phyloP scores from a whole-genome alignment of 1,140 invertebrate genomes.

The Meloidogyne exigua region DNA sequence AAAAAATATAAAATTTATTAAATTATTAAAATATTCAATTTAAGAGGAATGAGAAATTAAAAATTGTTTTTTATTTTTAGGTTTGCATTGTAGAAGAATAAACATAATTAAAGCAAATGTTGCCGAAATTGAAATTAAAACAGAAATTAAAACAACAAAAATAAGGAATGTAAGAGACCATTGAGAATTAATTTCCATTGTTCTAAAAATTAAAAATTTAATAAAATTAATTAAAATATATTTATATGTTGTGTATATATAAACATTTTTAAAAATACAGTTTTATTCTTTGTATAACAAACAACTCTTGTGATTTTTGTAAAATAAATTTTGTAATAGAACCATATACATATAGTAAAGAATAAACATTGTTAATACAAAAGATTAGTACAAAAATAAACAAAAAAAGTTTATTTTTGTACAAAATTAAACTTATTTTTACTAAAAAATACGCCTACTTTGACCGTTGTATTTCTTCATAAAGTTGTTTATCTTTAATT shows the following conservation, averaged over 20 bases:
- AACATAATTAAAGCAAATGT: conserved; percentile 15
- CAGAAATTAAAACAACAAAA: conserved; percentile 13
- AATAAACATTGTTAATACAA: too few species aligned
- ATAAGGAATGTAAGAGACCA: conserved; percentile 17
- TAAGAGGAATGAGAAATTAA: conserved; percentile 15
- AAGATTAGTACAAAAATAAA: too few species aligned
- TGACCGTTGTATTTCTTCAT: conserved; percentile 14
- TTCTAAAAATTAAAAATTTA: not conserved
- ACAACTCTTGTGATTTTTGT: too few species aligned
- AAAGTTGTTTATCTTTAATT: conserved; percentile 15
- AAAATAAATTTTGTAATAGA: too few species aligned
- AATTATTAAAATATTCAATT: not conserved
- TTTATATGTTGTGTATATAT: too few species aligned
- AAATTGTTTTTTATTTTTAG: conserved; percentile 6
- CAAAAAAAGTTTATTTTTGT: too few species aligned
- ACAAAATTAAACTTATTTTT: too few species aligned
- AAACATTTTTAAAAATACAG: too few species aligned
- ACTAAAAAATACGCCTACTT: not conserved
- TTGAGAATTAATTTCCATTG: conserved; percentile 12
- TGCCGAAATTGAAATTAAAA: conserved; percentile 9
- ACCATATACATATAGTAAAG: too few species aligned
- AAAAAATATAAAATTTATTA: not conserved
- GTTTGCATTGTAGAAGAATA: conserved; percentile 17
- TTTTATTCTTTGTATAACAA: too few species aligned
- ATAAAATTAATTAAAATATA: not conserved